Conservation (phyloP, 1,140 invertebrate genomes). For the Palaemon carinicauda region DNA sequence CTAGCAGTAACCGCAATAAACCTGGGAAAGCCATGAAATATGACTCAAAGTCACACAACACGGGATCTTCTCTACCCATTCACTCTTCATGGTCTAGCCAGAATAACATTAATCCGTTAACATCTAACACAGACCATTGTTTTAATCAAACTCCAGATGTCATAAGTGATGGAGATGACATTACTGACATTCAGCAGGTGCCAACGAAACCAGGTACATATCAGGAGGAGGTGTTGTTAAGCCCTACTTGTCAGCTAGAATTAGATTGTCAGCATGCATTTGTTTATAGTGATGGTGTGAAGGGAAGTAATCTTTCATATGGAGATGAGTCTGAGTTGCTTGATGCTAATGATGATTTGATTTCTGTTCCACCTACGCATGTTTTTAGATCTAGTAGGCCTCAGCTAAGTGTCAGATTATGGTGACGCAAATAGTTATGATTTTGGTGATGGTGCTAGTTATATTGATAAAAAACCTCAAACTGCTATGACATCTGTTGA, state of each 20-base stretch:
- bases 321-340: neutral
- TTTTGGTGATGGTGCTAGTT: conserved; percentile 17
- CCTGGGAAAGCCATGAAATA: too few species aligned
- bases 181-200: conserved; percentile 40
- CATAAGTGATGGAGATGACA: neutral
- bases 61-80: neutral
- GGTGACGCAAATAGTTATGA: neutral
- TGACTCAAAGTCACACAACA: neutral
- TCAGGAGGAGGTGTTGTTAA: neutral
- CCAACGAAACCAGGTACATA: conserved; percentile 42
- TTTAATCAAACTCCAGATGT: neutral
- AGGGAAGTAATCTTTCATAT: neutral
- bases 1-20: too few species aligned
- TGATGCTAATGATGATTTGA: neutral
- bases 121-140: neutral
- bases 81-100: neutral
- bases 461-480: neutral
- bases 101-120: too few species aligned
- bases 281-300: too few species aligned
- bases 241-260: neutral
- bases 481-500: too few species aligned
- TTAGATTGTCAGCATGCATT: neutral
- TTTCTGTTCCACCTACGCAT: neutral
- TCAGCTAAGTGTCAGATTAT: neutral
- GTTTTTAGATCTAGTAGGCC: neutral